A percentile compares a stretch with the other conserved stretches of the same genome.
Evolutionary conservation across 2,888 invertebrate genomes (phyloP).

Genomic region (Limnephilus rhombicus): DNA sequence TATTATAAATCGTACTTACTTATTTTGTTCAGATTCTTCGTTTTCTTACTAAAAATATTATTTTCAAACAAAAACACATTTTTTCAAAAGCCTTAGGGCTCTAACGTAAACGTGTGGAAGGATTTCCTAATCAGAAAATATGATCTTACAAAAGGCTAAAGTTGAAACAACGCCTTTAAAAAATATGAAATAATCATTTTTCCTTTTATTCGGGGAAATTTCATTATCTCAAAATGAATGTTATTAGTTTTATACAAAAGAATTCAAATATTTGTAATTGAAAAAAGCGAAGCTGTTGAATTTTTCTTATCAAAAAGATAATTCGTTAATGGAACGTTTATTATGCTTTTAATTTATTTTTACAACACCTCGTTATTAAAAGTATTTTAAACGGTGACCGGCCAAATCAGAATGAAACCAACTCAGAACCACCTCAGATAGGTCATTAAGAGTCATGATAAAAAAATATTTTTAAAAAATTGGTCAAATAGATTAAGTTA

Average conservation of each 20-base stretch:
- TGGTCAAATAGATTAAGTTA: no score
- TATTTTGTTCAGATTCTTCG: background rate
- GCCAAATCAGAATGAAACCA: no score
- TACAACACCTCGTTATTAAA: background rate
- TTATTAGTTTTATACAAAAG: background rate
- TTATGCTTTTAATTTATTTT: background rate
- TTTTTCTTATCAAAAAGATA: background rate
- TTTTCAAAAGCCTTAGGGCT: background rate
- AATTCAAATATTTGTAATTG: background rate
- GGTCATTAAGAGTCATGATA: no score
- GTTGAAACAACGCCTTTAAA: background rate
- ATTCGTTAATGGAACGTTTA: background rate
- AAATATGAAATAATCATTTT: background rate
- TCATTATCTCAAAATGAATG: background rate
- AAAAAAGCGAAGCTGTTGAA: background rate
- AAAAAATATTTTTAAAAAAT: no score
- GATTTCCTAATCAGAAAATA: background rate
- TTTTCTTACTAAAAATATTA: background rate
- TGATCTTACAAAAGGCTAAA: background rate
- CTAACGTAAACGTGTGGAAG: background rate
- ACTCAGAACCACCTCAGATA: no score
- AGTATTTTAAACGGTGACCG: no score
- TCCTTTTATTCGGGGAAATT: background rate
- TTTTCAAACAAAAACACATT: background rate
- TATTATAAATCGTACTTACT: no score